Evolutionary conservation across 2,888 invertebrate genomes (phyloP), one percentile per base, ranked within the genome.

Genomic region (Drosophila flavopinicola): DNA sequence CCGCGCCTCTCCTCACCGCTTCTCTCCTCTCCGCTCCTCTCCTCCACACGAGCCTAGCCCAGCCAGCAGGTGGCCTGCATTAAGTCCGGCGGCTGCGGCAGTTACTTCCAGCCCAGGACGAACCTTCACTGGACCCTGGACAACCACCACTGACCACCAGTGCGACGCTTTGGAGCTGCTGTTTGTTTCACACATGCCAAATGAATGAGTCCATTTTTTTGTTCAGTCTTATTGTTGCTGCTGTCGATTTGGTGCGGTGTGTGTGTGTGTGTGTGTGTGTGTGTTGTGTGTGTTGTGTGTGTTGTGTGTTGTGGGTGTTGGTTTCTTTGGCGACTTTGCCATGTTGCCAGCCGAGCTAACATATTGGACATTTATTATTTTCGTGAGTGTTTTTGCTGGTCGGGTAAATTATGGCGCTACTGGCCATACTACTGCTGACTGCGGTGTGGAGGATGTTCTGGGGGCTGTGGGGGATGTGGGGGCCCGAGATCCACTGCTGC

Each of bases 311-410:
- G 60, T 48, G 69, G 75, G 58, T 49, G 73, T 67, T 75, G 60
- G 66, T 68, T 72, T 70, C 73, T 75, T 74, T 73, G 63, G 58
- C 70, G 54, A 72, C 53, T 71, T 67, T 54, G 72, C 63, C 66
- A 66, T 67, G 83, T 61, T 82, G 70, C 86, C 66, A 69, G 78
- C 68, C 66, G 47, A 73, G 76, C 87, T 72, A 87, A 78, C 80
- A 82, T 82, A 82, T 82, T 82, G 82, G 78, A 88, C 88, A 85
- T 85, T 86, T 86, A 88, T 85, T 89, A 86, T 83, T 78, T 88
- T 88, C 73, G 70, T 71, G 74, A 75, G 84, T 87, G 86, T 79
- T 78, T 87, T 87, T 87, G 82, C 87, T 84, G 79, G 72, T 65
- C 80, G 84, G 63, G 73, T 82, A 87, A 82, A 83, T 87, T 83